Base-by-base conservation (phyloP, 2,797 vertebrate species). In the Falco berigora region DNA sequence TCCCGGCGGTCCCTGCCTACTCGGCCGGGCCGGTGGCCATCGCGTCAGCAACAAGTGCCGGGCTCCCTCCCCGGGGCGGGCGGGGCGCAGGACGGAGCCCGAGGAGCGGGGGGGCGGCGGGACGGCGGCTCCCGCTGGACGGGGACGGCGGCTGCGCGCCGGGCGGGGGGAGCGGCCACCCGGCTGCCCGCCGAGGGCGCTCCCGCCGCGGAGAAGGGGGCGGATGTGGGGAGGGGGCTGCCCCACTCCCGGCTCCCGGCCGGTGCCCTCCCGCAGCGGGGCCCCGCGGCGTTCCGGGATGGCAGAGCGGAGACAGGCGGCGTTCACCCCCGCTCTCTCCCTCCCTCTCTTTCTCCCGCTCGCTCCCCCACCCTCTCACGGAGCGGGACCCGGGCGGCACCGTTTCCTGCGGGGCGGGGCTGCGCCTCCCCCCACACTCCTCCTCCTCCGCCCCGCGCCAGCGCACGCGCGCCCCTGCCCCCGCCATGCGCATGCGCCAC, bases 331-430 rank as follows among this genome's bases (percentile, higher is more conserved):
- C 36, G 36, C 9, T 36, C 36, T 8, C 53, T 23, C 21, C 58
- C 53, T 23, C 12, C 58, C 15, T 38, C n/a, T 40, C 53, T 46
- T 55, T 8, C 55, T 64, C 9, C 16, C 72, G 10, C 8, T 47
- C 32, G 4, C 34, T 61, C 71, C n/a, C n/a, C 75, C 64, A 19
- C 90, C 73, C 84, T 66, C 38, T 46, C 44, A 15, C 87, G 8
- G 25, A 89, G 78, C 71, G 81, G 52, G 66, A 56, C 76, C 76
- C 88, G 74, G 85, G 85, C 66, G 66, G 53, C 94, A 77, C 90
- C 90, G 90, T 53, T 96, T 96, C 95, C 94, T 96, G 95, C 92
- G 92, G 94, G 95, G 92, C 92, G 92, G 94, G 95, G 92, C 73
- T 52, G 87, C 67, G 73, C 85, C 59, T 88, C 82, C 4, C 80